Base-by-base conservation (phyloP, 2,797 vertebrate genomes). In the Peromyscus aztecus region DNA sequence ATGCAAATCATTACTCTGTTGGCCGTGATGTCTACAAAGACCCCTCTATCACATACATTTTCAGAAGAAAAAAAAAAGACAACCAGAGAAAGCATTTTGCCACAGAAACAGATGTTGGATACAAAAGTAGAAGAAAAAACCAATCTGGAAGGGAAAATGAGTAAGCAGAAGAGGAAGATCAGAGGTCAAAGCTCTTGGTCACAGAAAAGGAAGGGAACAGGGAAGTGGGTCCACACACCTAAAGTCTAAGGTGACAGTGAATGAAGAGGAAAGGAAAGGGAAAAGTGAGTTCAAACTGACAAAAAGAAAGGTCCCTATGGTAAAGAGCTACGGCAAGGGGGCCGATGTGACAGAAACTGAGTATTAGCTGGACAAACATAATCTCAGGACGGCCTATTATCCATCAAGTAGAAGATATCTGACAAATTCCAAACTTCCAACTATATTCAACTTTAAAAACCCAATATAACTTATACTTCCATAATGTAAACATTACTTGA, bases 401-500 rank as follows among this genome's bases (percentile, higher is more conserved):
- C 10, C 17, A 63, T 34, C 11, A 7, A 43, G 0, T 4, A 65
- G 61, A 90, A 78, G 93, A 71, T 27, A 61, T 13, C 0, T 29
- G 27, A 46, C 19, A 84, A 63, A 84, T 34, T 67, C 16, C 19
- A 55, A 46, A 96, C 34, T 94, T 85, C 76, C 34, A 78, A 69
- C 37, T 52, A 55, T 37, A 86, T 93, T 69, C 4, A 92, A 59
- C 16, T 67, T 92, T 76, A 90, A 31, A 76, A 0, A 86, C 2
- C n/a, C 43, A 90, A 83, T 78, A 61, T 16, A 59, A 96, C 76
- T 87, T 88, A 69, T 71, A 89, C 23, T 95, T 77, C 89, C 27
- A 65, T 65, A 94, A 85, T 55, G 1, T 65, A 92, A 97, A 88
- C 65, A 82, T 71, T 89, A 87, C 75, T 55, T 59, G 59, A 94